Evolutionary conservation across 2,888 invertebrate genomes (phyloP), one percentile per base, ranked within the genome.

Genomic region (Drosophila paranaensis): DNA sequence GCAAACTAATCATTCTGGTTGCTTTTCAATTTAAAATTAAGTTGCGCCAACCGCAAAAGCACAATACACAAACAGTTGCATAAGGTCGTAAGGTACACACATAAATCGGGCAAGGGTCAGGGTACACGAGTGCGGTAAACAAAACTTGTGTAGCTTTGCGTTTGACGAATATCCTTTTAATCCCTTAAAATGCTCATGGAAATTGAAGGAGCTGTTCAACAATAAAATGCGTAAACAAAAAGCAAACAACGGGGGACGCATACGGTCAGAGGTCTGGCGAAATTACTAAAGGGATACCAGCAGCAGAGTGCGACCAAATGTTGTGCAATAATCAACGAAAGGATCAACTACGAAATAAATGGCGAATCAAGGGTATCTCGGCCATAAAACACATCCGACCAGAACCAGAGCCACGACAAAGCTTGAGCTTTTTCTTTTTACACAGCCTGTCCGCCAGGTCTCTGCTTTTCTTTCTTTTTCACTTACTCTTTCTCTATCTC

Each of bases 111-210:
- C 6, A 37, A 20, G 53, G 10, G 53, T 46, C n/a, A 48, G 68
- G 63, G 39, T 69, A 55, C 46, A 55, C 48, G 60, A 74, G 65
- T 65, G 79, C 57, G 79, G 69, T 74, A 65, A 72, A 63, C 60
- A 78, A 76, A 74, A 87, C 78, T 87, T 89, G 74, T 71, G 74
- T 73, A 73, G 77, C 85, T 87, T 72, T 74, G 51, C 58, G 79
- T 88, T 84, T 88, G 89, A 88, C 75, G 82, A 88, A 88, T 88
- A 90, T 88, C 81, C 79, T 79, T 89, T 85, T 90, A 88, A 88
- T 88, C 88, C 89, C 74, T 88, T 89, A 74, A 89, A 90, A 88
- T 89, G 90, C 74, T 75, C 70, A 81, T 75, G 77, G 65, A 87
- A 79, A 84, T 90, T 89, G 88, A 75, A 68, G 62, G 67, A 71